Percentiles rank a stretch among this genome's conserved stretches.
Evolutionary conservation across 2,113 vertebrate species (phyloP).

Genomic region (Gadus macrocephalus): DNA sequence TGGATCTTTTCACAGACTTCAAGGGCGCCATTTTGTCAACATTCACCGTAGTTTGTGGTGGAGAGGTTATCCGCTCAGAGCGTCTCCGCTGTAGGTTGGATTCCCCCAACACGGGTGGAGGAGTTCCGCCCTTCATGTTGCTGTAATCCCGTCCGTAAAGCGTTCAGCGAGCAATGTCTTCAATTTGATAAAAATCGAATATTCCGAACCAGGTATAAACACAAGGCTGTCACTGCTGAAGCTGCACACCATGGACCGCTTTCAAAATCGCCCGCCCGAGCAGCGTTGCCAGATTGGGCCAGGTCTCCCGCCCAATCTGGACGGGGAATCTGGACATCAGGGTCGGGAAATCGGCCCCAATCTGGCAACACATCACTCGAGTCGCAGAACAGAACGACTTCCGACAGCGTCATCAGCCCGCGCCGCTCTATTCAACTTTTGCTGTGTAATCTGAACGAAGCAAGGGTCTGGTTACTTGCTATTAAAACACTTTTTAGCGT

Average conservation of each 20-base stretch:
- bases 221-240: no score
- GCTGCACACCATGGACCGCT: not conserved
- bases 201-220: no score
- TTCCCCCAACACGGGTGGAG: conserved; percentile 16
- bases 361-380: no score
- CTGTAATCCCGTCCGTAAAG: not conserved
- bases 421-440: conserved; percentile 65
- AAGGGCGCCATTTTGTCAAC: conserved; percentile 49
- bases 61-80: conserved; percentile 58
- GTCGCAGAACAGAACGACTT: no score
- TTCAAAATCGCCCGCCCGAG: conserved; percentile 56
- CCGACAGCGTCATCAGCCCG: conserved; percentile 6
- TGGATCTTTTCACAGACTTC: conserved; percentile 56
- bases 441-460: conserved; percentile 73
- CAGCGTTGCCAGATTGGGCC: conserved; percentile 22
- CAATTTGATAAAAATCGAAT: no score
- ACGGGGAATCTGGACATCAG: no score
- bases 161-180: not conserved
- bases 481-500: not conserved
- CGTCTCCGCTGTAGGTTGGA: conserved; percentile 42
- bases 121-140: not conserved
- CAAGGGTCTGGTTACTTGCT: not conserved
- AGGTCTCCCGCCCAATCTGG: no score
- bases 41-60: conserved; percentile 8
- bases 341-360: no score